These are phyloP conservation scores for Harpalus rufipes DNA, from an alignment of 2,888 invertebrate genomes.

Conservation along the genomic window DNA sequence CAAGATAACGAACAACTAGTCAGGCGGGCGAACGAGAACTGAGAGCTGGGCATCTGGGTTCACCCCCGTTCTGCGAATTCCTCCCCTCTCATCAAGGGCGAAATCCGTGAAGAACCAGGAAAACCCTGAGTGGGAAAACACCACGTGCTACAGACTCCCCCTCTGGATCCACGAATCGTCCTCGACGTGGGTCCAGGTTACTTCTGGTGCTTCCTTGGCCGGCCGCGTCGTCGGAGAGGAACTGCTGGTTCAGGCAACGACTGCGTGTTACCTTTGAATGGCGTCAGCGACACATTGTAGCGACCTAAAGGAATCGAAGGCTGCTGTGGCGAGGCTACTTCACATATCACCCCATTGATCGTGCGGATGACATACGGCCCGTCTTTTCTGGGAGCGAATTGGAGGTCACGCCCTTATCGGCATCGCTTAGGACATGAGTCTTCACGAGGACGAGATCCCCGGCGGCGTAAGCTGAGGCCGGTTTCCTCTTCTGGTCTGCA, in stretches of 20 bases:
- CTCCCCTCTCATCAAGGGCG: too few species aligned
- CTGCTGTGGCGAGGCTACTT: not conserved
- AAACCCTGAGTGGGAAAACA: not conserved
- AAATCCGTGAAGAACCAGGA: not conserved
- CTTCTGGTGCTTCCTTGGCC: not conserved
- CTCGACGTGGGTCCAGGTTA: conserved; percentile 27
- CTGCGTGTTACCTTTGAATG: not conserved
- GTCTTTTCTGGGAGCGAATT: conserved; percentile 19
- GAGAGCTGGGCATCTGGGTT: too few species aligned
- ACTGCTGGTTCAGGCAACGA: not conserved
- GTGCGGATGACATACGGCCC: not conserved
- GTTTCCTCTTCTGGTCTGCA: not conserved
- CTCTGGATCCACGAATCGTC: not conserved
- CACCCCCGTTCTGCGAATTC: too few species aligned
- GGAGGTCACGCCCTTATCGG: not conserved
- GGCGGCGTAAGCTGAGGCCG: not conserved
- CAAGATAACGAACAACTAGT: too few species aligned
- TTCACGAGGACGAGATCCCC: conserved; percentile 23
- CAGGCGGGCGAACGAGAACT: too few species aligned
- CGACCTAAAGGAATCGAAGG: not conserved
- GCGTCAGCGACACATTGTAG: conserved; percentile 18
- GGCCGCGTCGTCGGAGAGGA: conserved; percentile 8
- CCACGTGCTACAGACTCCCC: conserved; percentile 11
- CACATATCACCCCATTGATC: not conserved
- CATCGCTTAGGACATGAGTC: conserved; percentile 14